Percentiles rank a stretch among this genome's conserved stretches.
Evolutionary conservation across 53 echinoderm and acorn worm species (phyloP).

Genomic region (Zoroaster sp.): DNA sequence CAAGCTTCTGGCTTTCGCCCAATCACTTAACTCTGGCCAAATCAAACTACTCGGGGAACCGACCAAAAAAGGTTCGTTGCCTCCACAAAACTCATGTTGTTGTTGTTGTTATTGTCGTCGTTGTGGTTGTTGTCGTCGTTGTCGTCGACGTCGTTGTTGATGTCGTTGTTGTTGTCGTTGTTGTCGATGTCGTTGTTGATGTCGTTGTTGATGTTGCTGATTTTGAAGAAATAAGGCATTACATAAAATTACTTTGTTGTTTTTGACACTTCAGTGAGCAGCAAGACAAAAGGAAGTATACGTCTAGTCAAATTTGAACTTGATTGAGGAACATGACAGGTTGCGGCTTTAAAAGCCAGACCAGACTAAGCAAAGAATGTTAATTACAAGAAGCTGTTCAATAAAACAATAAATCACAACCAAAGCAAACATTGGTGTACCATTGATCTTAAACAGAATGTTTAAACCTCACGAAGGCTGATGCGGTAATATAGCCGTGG

Average conservation of each 20-base stretch:
- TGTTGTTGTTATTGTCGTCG: background rate
- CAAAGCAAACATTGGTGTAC: background rate
- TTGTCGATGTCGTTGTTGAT: too few species aligned
- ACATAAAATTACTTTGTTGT: too few species aligned
- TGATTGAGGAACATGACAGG: background rate
- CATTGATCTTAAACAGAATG: too few species aligned
- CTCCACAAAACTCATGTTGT: background rate
- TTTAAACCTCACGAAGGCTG: background rate
- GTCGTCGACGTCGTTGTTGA: too few species aligned
- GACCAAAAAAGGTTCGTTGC: conserved; percentile 20
- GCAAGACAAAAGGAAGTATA: too few species aligned
- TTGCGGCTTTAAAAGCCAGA: background rate
- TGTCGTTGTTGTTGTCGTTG: background rate
- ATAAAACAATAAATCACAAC: background rate
- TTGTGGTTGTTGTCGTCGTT: too few species aligned
- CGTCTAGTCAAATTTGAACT: too few species aligned
- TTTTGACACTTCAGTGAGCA: too few species aligned
- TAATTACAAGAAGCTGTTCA: background rate
- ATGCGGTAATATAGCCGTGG: background rate
- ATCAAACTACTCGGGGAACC: conserved; percentile 13
- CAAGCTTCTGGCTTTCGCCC: conserved; percentile 37
- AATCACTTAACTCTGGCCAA: background rate
- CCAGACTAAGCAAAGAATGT: background rate
- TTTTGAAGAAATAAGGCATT: too few species aligned
- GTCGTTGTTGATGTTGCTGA: too few species aligned